Evolutionary conservation across 2,797 vertebrate species (phyloP).

Genomic region (Pangasius mekongensis): DNA sequence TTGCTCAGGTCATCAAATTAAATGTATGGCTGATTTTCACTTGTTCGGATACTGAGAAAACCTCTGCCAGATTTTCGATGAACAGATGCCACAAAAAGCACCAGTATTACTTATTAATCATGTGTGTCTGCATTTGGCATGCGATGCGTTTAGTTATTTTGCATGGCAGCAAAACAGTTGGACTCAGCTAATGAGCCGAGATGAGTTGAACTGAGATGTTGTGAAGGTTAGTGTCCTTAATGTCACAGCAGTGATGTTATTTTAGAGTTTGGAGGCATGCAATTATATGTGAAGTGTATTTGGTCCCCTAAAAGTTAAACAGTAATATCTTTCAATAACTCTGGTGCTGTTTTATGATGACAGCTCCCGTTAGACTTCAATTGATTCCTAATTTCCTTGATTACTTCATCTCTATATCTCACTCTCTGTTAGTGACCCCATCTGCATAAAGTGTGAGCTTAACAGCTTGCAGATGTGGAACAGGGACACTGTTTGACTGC

Average conservation of each 20-base stretch:
- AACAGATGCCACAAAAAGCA: conserved; percentile 51
- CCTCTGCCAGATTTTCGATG: conserved; percentile 52
- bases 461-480: conserved; percentile 78
- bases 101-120: conserved; percentile 39
- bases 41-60: conserved; percentile 61
- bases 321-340: conserved; percentile 28
- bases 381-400: conserved; percentile 75
- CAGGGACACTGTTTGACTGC: conserved; percentile 53
- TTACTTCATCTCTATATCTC: conserved; percentile 68
- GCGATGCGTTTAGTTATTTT: conserved; percentile 22
- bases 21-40: conserved; percentile 55
- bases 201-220: conserved; percentile 12
- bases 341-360: conserved; percentile 64
- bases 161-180: conserved; percentile 51
- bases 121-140: conserved; percentile 51
- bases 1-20: conserved; percentile 41
- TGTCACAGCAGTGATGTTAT: conserved; percentile 8
- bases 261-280: conserved; percentile 7
- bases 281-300: conserved; percentile 6
- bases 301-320: neutral
- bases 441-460: conserved; percentile 72
- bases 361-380: conserved; percentile 68
- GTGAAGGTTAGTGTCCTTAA: conserved; percentile 15
- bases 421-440: conserved; percentile 64
- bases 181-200: conserved; percentile 47